Conservation (phyloP, 2,888 invertebrate genomes). For the Erynnis tages region DNA sequence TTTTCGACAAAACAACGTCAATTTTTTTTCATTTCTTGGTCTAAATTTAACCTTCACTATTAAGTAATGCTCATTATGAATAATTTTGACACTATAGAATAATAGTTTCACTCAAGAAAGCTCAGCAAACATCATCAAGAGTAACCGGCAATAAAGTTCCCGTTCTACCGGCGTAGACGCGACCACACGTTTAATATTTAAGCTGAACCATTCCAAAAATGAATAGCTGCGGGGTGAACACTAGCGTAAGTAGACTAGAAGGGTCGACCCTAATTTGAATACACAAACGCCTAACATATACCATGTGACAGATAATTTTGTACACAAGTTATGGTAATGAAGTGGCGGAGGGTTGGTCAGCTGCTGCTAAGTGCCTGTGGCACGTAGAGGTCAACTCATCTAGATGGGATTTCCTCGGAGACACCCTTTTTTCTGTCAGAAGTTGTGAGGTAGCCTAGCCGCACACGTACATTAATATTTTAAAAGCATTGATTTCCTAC, state of each 20-base stretch:
- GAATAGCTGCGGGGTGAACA: slow-evolving; percentile 12
- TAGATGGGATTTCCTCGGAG: no score
- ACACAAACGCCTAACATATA: slow-evolving; percentile 13
- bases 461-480: no score
- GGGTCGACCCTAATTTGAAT: slow-evolving; percentile 27
- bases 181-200: slow-evolving; percentile 18
- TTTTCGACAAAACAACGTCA: no score
- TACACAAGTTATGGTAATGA: slow-evolving; percentile 5
- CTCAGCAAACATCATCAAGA: neutral
- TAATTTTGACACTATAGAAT: no score
- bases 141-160: neutral
- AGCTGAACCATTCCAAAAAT: slow-evolving; percentile 17
- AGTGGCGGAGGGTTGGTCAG: neutral
- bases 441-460: no score
- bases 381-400: neutral
- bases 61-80: no score
- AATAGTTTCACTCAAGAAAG: no score
- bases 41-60: no score
- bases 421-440: no score
- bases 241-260: slow-evolving; percentile 26
- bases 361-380: neutral
- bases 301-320: slow-evolving; percentile 15
- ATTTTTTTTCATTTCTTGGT: no score
- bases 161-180: neutral
- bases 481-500: no score